Percentiles rank a stretch among this genome's conserved stretches.
These are phyloP conservation scores for Deroplatys truncata DNA, from an alignment of 2,888 invertebrate species.

Conservation along the genomic window DNA sequence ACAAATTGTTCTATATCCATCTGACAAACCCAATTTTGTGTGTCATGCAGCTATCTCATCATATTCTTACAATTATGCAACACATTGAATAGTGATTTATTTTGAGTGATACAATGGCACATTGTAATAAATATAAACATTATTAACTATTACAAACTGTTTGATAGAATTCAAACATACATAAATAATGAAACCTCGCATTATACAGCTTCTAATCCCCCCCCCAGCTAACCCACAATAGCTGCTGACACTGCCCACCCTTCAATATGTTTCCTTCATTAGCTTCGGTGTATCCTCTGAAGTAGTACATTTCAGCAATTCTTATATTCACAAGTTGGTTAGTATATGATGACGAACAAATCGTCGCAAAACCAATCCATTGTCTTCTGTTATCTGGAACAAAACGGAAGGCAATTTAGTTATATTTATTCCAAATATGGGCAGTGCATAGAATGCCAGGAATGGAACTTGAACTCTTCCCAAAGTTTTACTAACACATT, in stretches of 20 bases:
- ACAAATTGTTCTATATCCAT: not conserved
- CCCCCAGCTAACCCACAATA: not conserved
- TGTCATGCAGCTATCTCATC: not conserved
- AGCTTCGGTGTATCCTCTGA: not conserved
- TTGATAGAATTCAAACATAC: not conserved
- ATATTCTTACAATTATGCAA: not conserved
- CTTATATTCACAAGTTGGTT: constrained; percentile 14
- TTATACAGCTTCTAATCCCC: not conserved
- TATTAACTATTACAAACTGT: not conserved
- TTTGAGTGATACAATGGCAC: not conserved
- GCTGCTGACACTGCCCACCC: not conserved
- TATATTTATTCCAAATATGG: too few relatives aligned
- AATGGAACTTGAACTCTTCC: too few relatives aligned
- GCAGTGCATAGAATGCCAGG: too few relatives aligned
- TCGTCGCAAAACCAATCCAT: not conserved
- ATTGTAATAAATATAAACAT: not conserved
- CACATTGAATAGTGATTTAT: not conserved
- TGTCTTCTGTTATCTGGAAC: constrained; percentile 4
- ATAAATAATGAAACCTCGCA: not conserved
- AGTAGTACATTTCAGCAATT: not conserved
- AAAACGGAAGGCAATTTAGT: not conserved
- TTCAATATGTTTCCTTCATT: not conserved
- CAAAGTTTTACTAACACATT: too few relatives aligned
- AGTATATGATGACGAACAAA: constrained; percentile 11
- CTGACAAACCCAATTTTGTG: not conserved